These are phyloP conservation scores for Megalops atlanticus DNA, from an alignment of 2,113 vertebrate genomes.

Conservation along the genomic window DNA sequence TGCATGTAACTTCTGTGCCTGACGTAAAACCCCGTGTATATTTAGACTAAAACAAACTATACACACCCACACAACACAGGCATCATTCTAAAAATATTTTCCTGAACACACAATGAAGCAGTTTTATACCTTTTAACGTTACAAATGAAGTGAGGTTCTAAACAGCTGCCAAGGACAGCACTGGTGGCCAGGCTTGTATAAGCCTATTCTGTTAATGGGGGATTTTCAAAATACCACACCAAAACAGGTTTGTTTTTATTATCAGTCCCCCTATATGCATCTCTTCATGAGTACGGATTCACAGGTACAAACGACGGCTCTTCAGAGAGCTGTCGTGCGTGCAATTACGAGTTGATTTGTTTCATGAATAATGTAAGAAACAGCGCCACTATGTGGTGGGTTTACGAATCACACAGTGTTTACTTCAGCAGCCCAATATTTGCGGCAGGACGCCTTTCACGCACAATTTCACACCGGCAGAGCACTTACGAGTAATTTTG, in stretches of 20 bases:
- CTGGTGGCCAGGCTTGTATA: background rate
- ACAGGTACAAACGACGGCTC: too few relatives aligned
- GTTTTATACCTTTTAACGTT: background rate
- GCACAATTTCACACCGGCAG: background rate
- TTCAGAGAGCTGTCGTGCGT: slow-evolving; percentile 1
- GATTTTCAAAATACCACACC: background rate
- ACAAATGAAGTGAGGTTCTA: background rate
- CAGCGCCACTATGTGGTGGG: slow-evolving; percentile 28
- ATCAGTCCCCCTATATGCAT: background rate
- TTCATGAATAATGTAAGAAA: background rate
- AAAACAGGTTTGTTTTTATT: background rate
- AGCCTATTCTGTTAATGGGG: background rate
- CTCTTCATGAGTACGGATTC: background rate
- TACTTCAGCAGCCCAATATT: background rate
- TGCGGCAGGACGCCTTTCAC: background rate
- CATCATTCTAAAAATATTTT: background rate
- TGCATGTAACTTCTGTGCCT: slow-evolving; percentile 46
- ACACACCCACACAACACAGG: background rate
- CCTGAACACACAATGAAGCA: background rate
- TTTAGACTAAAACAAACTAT: background rate
- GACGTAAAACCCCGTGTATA: too few relatives aligned
- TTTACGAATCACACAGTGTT: background rate
- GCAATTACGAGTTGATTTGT: background rate
- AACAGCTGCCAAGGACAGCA: background rate
- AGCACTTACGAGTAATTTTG: background rate